Conservation (phyloP, 2,113 vertebrate species). For the Saguinus midas region DNA sequence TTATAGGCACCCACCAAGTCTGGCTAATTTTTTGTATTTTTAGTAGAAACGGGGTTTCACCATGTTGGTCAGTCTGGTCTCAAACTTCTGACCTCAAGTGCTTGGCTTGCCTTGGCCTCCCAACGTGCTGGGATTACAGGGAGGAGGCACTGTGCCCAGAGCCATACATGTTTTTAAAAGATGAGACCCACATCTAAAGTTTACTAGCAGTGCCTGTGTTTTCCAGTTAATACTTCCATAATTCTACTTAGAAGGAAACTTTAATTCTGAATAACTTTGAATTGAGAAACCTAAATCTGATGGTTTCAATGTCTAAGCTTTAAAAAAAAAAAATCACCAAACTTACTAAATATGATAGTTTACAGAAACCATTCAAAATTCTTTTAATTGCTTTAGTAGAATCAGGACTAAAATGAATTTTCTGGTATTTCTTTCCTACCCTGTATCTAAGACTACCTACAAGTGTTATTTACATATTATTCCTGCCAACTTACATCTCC, state of each 20-base stretch:
- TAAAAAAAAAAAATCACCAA: slow-evolving; percentile 11
- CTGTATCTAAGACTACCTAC: not conserved
- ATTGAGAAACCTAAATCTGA: slow-evolving; percentile 40
- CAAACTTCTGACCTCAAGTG: too few species aligned
- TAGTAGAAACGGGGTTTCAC: too few species aligned
- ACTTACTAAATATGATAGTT: not conserved
- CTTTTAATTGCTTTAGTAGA: not conserved
- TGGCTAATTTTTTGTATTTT: too few species aligned
- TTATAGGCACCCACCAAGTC: too few species aligned
- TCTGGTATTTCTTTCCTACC: not conserved
- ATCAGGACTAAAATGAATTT: not conserved
- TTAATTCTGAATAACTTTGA: slow-evolving; percentile 32
- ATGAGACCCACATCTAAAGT: not conserved
- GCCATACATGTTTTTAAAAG: not conserved
- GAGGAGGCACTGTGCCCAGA: too few species aligned
- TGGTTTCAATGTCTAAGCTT: slow-evolving; percentile 29
- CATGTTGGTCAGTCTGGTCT: too few species aligned
- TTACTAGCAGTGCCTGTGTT: not conserved
- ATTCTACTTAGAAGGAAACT: slow-evolving; percentile 26
- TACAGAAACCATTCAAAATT: not conserved
- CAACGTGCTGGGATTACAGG: too few species aligned
- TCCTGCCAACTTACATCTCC: not conserved
- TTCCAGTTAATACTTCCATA: slow-evolving; percentile 43
- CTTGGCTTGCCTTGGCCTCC: too few species aligned
- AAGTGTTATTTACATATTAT: not conserved